These are phyloP conservation scores for Caenorhabditis afra DNA, from an alignment of 2,888 invertebrate species.

Conservation along the genomic window DNA sequence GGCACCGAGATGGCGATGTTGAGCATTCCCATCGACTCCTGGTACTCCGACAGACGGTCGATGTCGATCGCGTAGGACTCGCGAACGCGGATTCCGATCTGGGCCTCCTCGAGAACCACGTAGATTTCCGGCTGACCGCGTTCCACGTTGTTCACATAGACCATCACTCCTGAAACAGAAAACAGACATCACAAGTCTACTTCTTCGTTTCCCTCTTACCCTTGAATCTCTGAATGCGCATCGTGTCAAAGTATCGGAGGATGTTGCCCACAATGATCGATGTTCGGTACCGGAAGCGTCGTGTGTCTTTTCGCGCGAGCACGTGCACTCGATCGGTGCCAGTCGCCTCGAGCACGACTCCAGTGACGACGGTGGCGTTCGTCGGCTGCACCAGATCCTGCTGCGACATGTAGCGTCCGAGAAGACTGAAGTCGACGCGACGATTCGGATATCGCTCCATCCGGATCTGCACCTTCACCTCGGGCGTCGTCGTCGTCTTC, in stretches of 20 bases:
- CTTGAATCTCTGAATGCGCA: conserved; percentile 78
- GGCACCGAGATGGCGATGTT: conserved; percentile 77
- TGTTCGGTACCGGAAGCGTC: conserved; percentile 73
- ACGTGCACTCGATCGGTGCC: conserved; percentile 77
- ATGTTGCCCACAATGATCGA: conserved; percentile 79
- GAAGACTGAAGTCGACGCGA: conserved; percentile 79
- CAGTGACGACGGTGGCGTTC: conserved; percentile 79
- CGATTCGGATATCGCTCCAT: conserved; percentile 79
- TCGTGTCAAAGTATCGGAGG: conserved; percentile 79
- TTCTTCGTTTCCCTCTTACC: no score
- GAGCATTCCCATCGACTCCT: conserved; percentile 79
- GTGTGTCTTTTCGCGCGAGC: conserved; percentile 70
- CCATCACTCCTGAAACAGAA: conserved; percentile 70
- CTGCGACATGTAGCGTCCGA: conserved; percentile 76
- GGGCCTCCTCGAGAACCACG: conserved; percentile 78
- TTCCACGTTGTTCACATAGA: conserved; percentile 80
- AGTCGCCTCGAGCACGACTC: conserved; percentile 77
- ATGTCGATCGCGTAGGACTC: conserved; percentile 79
- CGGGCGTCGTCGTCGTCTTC: conserved; percentile 71
- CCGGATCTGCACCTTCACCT: conserved; percentile 78
- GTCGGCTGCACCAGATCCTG: conserved; percentile 79
- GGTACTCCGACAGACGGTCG: conserved; percentile 75
- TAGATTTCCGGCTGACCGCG: conserved; percentile 80
- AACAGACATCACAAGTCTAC: neutral
- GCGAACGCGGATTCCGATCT: conserved; percentile 78